phyloP scores from a whole-genome alignment of 2,888 invertebrate genomes.

The Spicauda simplicius region DNA sequence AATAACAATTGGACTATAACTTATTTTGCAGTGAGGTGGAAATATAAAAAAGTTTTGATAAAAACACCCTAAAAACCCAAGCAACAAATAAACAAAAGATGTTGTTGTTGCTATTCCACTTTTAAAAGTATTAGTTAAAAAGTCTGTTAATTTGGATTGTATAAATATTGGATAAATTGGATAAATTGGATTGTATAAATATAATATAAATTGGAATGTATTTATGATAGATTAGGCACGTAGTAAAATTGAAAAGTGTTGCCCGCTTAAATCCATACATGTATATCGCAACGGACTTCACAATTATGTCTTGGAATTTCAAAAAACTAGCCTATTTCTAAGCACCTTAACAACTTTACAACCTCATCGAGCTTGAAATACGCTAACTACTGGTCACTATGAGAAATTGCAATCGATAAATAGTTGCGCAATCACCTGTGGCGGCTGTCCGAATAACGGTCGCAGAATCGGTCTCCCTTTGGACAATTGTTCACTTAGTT shows the following conservation, averaged over 20 bases:
- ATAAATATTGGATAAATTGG: too few species aligned
- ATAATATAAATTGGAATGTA: too few species aligned
- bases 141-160: too few species aligned
- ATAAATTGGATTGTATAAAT: too few species aligned
- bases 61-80: too few species aligned
- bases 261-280: too few species aligned
- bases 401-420: not conserved
- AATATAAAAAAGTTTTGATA: too few species aligned
- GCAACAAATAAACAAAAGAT: too few species aligned
- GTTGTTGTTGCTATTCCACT: too few species aligned
- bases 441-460: constrained; percentile 18
- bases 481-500: constrained; percentile 27
- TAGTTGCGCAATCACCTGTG: constrained; percentile 11
- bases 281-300: not conserved
- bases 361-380: not conserved
- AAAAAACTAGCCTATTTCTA: not conserved
- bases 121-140: too few species aligned
- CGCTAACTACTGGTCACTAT: not conserved
- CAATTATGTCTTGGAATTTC: not conserved
- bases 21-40: not conserved
- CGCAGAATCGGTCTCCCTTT: constrained; percentile 5
- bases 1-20: not conserved
- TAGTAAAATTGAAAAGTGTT: too few species aligned
- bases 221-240: too few species aligned
- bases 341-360: not conserved